phyloP scores from a whole-genome alignment of 1,140 invertebrate species.

The Coenobita brevimanus region DNA sequence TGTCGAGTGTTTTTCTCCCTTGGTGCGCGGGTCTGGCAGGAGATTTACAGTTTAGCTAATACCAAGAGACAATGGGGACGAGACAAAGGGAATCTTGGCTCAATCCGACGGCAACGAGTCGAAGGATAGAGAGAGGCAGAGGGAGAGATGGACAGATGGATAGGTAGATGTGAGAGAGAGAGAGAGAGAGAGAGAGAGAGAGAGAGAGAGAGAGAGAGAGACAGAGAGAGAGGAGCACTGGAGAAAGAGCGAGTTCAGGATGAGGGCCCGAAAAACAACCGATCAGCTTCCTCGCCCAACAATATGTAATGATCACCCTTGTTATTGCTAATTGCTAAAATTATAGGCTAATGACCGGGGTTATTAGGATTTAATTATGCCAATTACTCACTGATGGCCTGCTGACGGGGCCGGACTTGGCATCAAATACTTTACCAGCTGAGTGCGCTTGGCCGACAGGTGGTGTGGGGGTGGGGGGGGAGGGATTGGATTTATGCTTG shows the following conservation, averaged over 20 bases:
- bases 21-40: too few species aligned
- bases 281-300: neutral
- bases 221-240: neutral
- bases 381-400: conserved; percentile 40
- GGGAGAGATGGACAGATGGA: too few species aligned
- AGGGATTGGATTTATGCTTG: too few species aligned
- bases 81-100: too few species aligned
- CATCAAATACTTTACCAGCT: neutral
- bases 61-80: too few species aligned
- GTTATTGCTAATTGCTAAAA: conserved; percentile 54
- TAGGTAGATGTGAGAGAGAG: too few species aligned
- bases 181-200: neutral
- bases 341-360: conserved; percentile 37
- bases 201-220: neutral
- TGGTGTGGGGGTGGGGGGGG: neutral
- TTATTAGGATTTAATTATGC: conserved; percentile 44
- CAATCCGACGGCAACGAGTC: too few species aligned
- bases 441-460: neutral
- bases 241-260: neutral
- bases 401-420: neutral
- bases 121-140: conserved; percentile 25
- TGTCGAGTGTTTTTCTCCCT: too few species aligned
- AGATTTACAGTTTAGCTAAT: too few species aligned
- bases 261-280: too few species aligned
- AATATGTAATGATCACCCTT: conserved; percentile 29